phyloP scores from a whole-genome alignment of 1,140 invertebrate genomes.

The Gonioctena quinquepunctata region DNA sequence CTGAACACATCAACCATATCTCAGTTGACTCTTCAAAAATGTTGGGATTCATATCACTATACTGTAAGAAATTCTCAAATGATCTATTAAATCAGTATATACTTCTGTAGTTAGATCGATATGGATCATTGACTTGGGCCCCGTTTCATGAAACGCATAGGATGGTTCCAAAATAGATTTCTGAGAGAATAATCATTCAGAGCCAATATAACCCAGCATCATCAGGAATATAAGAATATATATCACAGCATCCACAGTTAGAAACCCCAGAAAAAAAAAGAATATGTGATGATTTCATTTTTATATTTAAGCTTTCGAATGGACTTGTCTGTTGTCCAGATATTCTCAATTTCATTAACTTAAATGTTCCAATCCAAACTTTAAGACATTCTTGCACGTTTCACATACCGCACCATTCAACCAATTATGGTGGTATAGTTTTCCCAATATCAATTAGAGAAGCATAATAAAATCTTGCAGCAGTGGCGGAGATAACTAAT shows the following conservation, averaged over 20 bases:
- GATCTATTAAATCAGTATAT: not conserved
- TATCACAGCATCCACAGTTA: not conserved
- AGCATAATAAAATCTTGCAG: no score
- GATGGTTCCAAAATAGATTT: not conserved
- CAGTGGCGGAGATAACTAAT: no score
- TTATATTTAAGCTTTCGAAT: no score
- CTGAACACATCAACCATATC: not conserved
- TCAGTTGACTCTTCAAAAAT: not conserved
- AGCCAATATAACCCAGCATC: no score
- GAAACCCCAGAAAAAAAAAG: not conserved
- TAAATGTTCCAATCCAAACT: not conserved
- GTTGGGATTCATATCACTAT: not conserved
- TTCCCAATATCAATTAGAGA: no score
- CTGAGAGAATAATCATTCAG: not conserved
- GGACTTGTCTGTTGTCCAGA: no score
- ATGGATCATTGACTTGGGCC: not conserved
- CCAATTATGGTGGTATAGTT: no score
- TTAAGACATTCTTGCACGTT: no score
- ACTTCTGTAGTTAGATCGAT: not conserved
- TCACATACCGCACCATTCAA: no score
- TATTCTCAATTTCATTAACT: not conserved
- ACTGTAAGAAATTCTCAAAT: not conserved
- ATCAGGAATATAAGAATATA: not conserved
- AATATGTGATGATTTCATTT: not conserved
- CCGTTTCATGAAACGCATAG: not conserved